These are phyloP conservation scores for Seriola rivoliana DNA, from an alignment of 2,113 vertebrate genomes.

Conservation along the genomic window DNA sequence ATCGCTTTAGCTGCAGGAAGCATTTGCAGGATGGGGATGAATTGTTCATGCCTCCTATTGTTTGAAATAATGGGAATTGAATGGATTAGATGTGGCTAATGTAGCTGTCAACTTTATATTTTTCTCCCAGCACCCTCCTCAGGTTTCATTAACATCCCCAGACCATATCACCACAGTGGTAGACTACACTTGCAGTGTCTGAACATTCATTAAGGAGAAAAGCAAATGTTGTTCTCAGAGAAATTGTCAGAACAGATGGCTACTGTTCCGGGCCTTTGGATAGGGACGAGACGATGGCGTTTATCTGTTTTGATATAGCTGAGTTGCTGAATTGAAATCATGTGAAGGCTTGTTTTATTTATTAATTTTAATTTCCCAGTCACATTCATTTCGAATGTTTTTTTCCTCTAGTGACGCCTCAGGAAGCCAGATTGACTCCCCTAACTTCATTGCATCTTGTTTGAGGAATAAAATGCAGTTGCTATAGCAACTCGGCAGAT, in stretches of 20 bases:
- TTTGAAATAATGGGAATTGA: constrained; percentile 54
- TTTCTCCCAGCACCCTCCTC: constrained; percentile 18
- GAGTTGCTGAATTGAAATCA: constrained; percentile 44
- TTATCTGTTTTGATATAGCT: constrained; percentile 52
- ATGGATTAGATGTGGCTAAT: constrained; percentile 56
- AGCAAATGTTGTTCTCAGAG: constrained; percentile 37
- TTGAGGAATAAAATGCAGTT: constrained; percentile 59
- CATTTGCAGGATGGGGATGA: constrained; percentile 7
- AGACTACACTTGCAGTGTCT: constrained; percentile 31
- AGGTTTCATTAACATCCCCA: constrained; percentile 60
- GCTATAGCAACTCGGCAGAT: constrained; percentile 62
- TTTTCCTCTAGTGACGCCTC: constrained; percentile 21
- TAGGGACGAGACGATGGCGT: constrained; percentile 25
- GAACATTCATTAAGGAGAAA: constrained; percentile 59
- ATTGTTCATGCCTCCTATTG: constrained; percentile 37
- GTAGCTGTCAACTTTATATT: constrained; percentile 33
- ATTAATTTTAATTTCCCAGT: neutral
- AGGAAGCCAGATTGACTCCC: constrained; percentile 20
- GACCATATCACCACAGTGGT: constrained; percentile 34
- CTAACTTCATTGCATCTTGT: constrained; percentile 35
- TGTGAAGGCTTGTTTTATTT: neutral
- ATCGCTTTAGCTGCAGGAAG: constrained; percentile 37
- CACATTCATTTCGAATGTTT: constrained; percentile 15
- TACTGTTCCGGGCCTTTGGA: constrained; percentile 28
- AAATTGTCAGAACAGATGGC: constrained; percentile 62